A percentile compares a stretch with the other conserved stretches of the same genome.
Evolutionary conservation across 2,113 vertebrate species (phyloP).

Genomic region (Elephas maximus): DNA sequence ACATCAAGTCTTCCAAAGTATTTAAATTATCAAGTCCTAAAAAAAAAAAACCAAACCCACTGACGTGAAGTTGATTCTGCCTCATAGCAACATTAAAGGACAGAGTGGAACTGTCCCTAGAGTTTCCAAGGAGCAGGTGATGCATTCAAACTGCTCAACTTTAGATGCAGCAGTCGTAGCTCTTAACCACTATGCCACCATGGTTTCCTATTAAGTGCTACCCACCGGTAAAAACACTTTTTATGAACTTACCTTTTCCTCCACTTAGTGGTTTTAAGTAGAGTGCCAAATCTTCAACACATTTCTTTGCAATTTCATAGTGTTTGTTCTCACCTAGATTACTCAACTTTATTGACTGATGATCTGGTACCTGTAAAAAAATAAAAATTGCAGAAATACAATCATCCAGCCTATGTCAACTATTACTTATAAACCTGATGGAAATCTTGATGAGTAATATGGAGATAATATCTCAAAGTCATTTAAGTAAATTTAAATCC

Average conservation of each 20-base stretch:
- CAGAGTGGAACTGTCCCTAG: too few species aligned
- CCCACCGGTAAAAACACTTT: conserved; percentile 38
- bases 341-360: conserved; percentile 94
- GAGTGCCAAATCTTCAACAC: conserved; percentile 97
- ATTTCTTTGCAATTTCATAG: conserved; percentile 96
- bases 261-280: conserved; percentile 97
- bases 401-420: background rate
- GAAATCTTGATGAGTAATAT: conserved; percentile 41
- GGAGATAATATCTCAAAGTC: conserved; percentile 23
- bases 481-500: conserved; percentile 53
- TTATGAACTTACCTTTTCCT: conserved; percentile 93
- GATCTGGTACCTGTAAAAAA: conserved; percentile 92
- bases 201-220: background rate
- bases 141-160: too few species aligned
- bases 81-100: too few species aligned
- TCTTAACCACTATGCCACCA: too few species aligned
- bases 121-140: too few species aligned
- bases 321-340: conserved; percentile 94
- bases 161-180: too few species aligned
- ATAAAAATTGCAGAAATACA: conserved; percentile 27
- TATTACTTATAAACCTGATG: conserved; percentile 34
- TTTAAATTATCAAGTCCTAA: background rate
- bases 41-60: background rate
- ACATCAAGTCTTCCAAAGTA: conserved; percentile 5
- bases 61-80: too few species aligned